Percentiles rank a stretch among this genome's conserved stretches.
Conservation (phyloP, 2,113 vertebrate genomes). For the Agapornis roseicollis region DNA sequence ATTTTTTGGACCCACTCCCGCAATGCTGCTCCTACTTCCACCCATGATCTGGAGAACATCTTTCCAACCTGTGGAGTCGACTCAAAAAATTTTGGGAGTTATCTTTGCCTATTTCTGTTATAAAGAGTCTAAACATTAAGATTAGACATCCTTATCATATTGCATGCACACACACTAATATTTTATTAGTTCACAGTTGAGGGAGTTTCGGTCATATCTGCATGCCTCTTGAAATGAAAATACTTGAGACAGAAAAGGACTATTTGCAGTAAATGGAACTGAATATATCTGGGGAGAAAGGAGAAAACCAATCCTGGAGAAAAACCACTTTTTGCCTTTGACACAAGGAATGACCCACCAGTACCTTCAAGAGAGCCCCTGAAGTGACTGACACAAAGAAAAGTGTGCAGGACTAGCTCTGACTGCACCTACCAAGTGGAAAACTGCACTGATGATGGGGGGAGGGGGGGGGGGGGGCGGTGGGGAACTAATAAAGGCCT, state of each 20-base stretch:
- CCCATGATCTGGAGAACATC: background rate
- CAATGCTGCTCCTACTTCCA: background rate
- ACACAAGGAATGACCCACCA: background rate
- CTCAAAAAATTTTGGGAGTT: background rate
- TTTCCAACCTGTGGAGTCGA: background rate
- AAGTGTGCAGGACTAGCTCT: background rate
- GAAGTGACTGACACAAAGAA: background rate
- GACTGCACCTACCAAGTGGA: background rate
- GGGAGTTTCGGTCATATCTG: background rate
- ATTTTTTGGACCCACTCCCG: background rate
- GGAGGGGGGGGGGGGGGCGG: accelerated
- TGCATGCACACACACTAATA: background rate
- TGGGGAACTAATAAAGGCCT: too few species aligned
- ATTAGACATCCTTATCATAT: background rate
- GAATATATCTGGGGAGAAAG: background rate
- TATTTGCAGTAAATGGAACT: background rate
- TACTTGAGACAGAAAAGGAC: background rate
- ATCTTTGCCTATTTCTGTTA: background rate
- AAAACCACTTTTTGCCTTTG: background rate
- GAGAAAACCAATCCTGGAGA: background rate
- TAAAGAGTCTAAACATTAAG: background rate
- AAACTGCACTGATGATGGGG: background rate
- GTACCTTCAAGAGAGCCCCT: background rate
- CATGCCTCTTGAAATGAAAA: background rate
- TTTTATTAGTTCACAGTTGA: background rate